Percentiles rank a stretch among this genome's conserved stretches.
phyloP scores from a whole-genome alignment of 2,113 vertebrate species.

The Misgurnus anguillicaudatus region DNA sequence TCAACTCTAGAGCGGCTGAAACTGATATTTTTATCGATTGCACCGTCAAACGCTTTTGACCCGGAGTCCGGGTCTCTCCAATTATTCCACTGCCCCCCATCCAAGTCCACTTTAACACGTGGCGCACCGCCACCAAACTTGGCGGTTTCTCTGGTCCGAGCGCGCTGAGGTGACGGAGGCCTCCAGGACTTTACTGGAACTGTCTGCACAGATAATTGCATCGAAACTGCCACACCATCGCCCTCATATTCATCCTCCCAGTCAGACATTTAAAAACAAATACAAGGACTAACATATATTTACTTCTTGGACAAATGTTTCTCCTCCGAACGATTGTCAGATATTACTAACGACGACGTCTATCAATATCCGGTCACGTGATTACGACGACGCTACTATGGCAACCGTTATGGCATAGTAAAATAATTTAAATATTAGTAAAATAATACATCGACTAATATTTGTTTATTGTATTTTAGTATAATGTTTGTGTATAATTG shows the following conservation, averaged over 20 bases:
- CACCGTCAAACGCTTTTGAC: neutral
- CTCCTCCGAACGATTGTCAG: neutral
- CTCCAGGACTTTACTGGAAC: neutral
- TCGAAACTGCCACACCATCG: neutral
- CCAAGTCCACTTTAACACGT: constrained; percentile 2
- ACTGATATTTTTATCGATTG: neutral
- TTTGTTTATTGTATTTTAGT: too few relatives aligned
- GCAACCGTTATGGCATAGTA: neutral
- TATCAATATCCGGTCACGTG: constrained; percentile 36
- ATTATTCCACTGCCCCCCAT: constrained; percentile 29
- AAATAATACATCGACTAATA: too few relatives aligned
- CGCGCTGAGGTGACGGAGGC: accelerated
- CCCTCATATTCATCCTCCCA: constrained; percentile 67
- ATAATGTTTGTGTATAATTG: too few relatives aligned
- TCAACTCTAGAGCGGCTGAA: neutral
- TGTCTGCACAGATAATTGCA: accelerated
- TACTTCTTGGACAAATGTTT: neutral
- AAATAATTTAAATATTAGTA: too few relatives aligned
- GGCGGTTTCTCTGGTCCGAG: neutral
- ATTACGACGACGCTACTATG: neutral
- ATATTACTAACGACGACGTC: too few relatives aligned
- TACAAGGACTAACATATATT: neutral
- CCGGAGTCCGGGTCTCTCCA: constrained; percentile 7
- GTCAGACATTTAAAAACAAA: constrained; percentile 65
- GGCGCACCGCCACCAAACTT: constrained; percentile 20